Evolutionary conservation across 1,140 invertebrate species (phyloP), one percentile per base, ranked within the genome.

Genomic region (Maconellicoccus hirsutus): DNA sequence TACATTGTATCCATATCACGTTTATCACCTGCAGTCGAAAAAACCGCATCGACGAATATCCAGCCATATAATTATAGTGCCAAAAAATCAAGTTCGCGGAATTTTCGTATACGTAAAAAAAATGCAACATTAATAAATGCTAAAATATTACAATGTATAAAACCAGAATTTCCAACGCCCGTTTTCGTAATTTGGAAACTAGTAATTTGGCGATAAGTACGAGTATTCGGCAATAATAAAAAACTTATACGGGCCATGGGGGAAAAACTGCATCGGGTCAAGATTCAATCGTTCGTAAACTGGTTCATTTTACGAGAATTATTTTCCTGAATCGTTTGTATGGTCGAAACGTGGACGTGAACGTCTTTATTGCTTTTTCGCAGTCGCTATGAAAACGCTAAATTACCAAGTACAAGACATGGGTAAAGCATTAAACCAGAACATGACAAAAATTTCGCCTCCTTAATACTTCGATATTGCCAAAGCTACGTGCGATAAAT

Each of bases 341-440:
- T n/a, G n/a, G n/a, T n/a, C n/a, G n/a, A n/a, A n/a, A n/a, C 42
- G 16, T 14, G n/a, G 3, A 52, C 42, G 42, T 52, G 42, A 52
- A 52, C 42, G 42, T 52, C 42, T 52, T 52, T 52, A 52, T 52
- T 14, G 42, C 42, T 52, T 52, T 52, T 52, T 52, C n/a, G n/a
- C 42, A 33, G 29, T 52, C 42, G 16, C 42, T 16, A 52, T 52
- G 42, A 52, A 52, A 52, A 52, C n/a, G 42, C 16, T 52, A 52
- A 52, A 52, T 52, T 52, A 52, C 42, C 42, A 14, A 16, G n/a
- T 52, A 19, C 29, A 52, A 52, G 42, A 52, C n/a, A 16, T 14
- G 42, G 33, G 2, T 16, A 52, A 52, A 6, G 42, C 42, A 52
- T 52, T 52, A 52, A 52, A 19, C 42, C 29, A 33, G 42, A 52